Conservation (phyloP, 1,140 invertebrate genomes). For the Hydropsyche tenuis region DNA sequence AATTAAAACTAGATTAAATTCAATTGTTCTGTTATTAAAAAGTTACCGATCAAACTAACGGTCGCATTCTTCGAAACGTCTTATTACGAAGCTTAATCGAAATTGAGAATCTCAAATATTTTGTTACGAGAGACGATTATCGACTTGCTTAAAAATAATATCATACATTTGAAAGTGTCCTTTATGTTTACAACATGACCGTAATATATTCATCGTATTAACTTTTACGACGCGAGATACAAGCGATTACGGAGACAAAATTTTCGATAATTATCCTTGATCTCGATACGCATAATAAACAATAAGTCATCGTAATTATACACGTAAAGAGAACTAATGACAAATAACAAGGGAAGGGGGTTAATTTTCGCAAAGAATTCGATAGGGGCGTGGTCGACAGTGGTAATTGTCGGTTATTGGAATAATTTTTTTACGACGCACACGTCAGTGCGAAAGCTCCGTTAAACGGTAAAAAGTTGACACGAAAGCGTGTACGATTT, state of each 20-base stretch:
- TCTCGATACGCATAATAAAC: constrained; percentile 20
- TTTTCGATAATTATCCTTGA: constrained; percentile 37
- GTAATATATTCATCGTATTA: neutral
- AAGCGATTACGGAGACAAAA: constrained; percentile 29
- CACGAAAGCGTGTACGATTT: constrained; percentile 7
- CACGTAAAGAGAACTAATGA: neutral
- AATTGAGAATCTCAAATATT: too few species aligned
- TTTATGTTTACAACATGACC: too few species aligned
- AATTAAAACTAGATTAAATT: too few species aligned
- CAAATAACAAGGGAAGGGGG: too few species aligned
- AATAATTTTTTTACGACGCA: constrained; percentile 6
- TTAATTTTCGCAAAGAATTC: neutral
- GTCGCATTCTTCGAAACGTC: too few species aligned
- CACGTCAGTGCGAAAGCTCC: neutral
- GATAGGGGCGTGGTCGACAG: neutral
- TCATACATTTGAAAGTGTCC: too few species aligned
- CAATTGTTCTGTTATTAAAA: too few species aligned
- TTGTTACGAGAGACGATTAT: too few species aligned
- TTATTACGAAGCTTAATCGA: too few species aligned
- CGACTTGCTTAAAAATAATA: too few species aligned
- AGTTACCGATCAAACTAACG: too few species aligned
- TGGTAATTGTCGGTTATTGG: neutral
- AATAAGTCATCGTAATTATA: constrained; percentile 28
- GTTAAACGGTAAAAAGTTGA: constrained; percentile 3
- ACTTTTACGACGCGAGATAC: constrained; percentile 3